These are phyloP conservation scores for Eupleurogrammus muticus DNA, from an alignment of 2,797 vertebrate genomes.

Conservation along the genomic window DNA sequence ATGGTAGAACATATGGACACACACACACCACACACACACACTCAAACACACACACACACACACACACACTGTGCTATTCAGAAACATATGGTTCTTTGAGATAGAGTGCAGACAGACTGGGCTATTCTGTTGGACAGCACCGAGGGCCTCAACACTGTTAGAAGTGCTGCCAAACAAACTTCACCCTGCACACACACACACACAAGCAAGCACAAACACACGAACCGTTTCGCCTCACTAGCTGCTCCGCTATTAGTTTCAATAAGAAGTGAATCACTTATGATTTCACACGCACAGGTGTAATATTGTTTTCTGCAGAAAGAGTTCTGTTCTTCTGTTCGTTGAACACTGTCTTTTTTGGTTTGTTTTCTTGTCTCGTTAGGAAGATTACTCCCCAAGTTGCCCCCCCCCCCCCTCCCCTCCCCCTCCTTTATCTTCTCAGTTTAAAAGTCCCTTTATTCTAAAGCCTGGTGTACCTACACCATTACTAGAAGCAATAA, in stretches of 20 bases:
- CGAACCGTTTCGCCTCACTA: conserved; percentile 27
- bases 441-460: conserved; percentile 36
- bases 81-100: conserved; percentile 79
- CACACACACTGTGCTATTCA: conserved; percentile 33
- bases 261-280: conserved; percentile 3
- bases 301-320: conserved; percentile 10
- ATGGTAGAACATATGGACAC: conserved; percentile 66
- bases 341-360: conserved; percentile 7
- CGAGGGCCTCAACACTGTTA: conserved; percentile 68
- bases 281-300: too few species aligned
- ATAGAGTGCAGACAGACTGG: conserved; percentile 73
- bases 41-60: conserved; percentile 19
- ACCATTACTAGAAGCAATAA: conserved; percentile 6
- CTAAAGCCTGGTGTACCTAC: conserved; percentile 11
- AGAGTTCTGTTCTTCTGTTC: conserved; percentile 23
- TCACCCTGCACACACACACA: conserved; percentile 40
- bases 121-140: conserved; percentile 65
- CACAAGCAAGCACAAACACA: conserved; percentile 25
- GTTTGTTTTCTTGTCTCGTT: conserved; percentile 58
- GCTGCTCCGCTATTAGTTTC: conserved; percentile 47
- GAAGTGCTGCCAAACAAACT: conserved; percentile 77
- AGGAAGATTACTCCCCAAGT: conserved; percentile 59
- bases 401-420: conserved; percentile 43
- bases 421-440: conserved; percentile 34
- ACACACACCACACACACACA: conserved; percentile 12